These are phyloP conservation scores for Rhombomys opimus DNA, from an alignment of 2,113 vertebrate genomes.

Conservation along the genomic window DNA sequence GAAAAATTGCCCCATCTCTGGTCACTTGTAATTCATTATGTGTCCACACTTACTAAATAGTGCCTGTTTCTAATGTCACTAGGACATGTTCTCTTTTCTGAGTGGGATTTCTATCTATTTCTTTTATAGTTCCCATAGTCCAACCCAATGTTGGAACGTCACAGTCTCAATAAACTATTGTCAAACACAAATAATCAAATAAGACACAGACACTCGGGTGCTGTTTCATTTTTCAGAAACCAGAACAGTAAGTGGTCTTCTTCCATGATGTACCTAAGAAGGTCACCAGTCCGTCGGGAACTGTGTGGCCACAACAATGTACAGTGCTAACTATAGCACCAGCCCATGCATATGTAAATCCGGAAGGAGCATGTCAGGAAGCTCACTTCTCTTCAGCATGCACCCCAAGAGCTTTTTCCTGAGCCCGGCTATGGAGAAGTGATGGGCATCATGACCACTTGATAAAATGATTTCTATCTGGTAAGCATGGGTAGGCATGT, in stretches of 20 bases:
- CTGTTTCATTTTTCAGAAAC: background rate
- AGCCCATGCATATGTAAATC: background rate
- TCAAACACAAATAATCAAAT: conserved; percentile 36
- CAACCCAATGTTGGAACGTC: background rate
- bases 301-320: background rate
- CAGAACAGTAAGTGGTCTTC: background rate
- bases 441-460: background rate
- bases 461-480: conserved; percentile 61
- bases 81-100: too few relatives aligned
- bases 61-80: background rate
- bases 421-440: conserved; percentile 59
- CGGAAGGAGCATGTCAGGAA: conserved; percentile 35
- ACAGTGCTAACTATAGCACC: conserved; percentile 42
- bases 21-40: fast-evolving
- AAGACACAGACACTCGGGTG: background rate
- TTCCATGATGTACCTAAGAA: background rate
- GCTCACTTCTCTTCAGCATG: conserved; percentile 3
- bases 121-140: background rate
- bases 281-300: background rate
- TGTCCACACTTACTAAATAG: background rate
- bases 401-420: conserved; percentile 40
- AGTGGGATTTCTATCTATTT: background rate
- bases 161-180: background rate
- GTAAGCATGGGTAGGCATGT: background rate
- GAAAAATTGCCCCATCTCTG: background rate